Evolutionary conservation across 53 echinoderm and acorn worm species (phyloP).

Genomic region (Stichopus horrens): DNA sequence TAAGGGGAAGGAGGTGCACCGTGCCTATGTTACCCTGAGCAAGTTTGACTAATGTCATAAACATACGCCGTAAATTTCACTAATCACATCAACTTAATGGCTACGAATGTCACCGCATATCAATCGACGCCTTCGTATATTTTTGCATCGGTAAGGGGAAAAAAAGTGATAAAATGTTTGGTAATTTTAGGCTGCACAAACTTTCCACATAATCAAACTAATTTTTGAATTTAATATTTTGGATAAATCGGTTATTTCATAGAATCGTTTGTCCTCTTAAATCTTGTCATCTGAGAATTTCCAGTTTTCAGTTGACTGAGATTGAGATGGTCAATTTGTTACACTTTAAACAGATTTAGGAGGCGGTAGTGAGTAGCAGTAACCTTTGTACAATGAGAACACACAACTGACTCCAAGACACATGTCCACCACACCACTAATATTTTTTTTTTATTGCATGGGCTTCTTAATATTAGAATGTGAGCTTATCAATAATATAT

Average conservation of each 20-base stretch:
- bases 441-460: too few species aligned
- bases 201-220: conserved; percentile 20
- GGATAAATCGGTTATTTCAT: not conserved
- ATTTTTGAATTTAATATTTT: not conserved
- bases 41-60: conserved; percentile 37
- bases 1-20: not conserved
- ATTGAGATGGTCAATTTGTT: too few species aligned
- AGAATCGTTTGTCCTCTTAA: not conserved
- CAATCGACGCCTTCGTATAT: conserved; percentile 13
- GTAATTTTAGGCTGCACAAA: not conserved
- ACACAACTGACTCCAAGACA: too few species aligned
- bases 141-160: not conserved
- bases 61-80: conserved; percentile 37
- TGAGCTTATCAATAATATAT: too few species aligned
- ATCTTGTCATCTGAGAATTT: not conserved
- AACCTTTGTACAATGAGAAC: too few species aligned
- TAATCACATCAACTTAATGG: conserved; percentile 34
- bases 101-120: conserved; percentile 35
- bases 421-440: too few species aligned
- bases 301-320: too few species aligned
- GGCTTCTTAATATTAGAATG: too few species aligned
- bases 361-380: too few species aligned
- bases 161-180: conserved; percentile 2
- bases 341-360: too few species aligned
- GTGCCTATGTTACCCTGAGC: conserved; percentile 29